Base-by-base conservation (phyloP, 2,113 vertebrate genomes). In the Anas platyrhynchos region DNA sequence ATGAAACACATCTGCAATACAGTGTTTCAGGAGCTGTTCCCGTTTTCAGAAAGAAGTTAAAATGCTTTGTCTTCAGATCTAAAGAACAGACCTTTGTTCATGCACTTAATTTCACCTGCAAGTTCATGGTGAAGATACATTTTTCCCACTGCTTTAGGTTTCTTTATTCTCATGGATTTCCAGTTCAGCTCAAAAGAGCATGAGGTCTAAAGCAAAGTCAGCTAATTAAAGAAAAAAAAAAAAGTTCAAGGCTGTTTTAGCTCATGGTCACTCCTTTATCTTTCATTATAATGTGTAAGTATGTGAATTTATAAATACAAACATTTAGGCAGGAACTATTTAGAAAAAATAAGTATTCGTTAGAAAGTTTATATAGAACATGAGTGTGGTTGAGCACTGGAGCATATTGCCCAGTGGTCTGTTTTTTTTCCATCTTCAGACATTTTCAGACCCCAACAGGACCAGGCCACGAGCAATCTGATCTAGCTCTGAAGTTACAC, bases 371-470 rank as follows among this genome's bases (percentile, higher is more conserved):
- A 2, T 88, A 77, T 55, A 34, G 32, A 69, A 72, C 23, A 18
- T 16, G 31, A 71, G 13, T 13, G 2, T 83, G 50, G 13, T 25
- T 66, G 34, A 80, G 32, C 50, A 38, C 16, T 86, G 63, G 43
- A 80, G 58, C 44, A 21, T 3, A 5, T 32, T 83, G 26, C 8
- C 8, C 26, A 34, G 50, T 58, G 29, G 66, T 27, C 22, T n/a
- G 26, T 0, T 1, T 0, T 43, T 6, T 11, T 38, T 38, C 38
- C 5, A 1, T 46, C 48, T 75, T 83, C 0, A 0, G 46, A 61
- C 26, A n/a, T 93, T 73, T 92, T 92, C 59, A n/a, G 20, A 25
- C 26, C 87, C 84, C 10, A 78, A 11, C 8, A 83, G 50, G 17
- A 27, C 27, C 36, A 76, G 29, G 21, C 31, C 46, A 1, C 23